Base-by-base conservation (phyloP, 1,140 invertebrate genomes). In the Pinna nobilis region DNA sequence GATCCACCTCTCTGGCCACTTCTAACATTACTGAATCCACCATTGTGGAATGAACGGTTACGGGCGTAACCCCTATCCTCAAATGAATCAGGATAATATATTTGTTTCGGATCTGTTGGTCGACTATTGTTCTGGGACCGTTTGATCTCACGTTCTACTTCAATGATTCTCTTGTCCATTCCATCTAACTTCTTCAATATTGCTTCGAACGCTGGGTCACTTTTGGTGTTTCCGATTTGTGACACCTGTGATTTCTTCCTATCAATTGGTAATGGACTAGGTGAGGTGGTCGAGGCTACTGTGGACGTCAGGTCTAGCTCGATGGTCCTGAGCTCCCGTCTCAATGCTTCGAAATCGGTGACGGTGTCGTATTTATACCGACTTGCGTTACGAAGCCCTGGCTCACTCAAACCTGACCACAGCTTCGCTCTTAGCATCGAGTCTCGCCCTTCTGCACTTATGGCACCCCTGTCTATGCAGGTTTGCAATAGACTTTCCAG, bases 321-420 rank as follows among this genome's bases (percentile, higher is more conserved):
- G 9, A 63, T 63, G 9, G 60, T 13, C 44, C 37, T 41, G 11
- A 41, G 33, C 23, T 63, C 60, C 23, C 30, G 39, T 28, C 39
- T 20, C 18, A 63, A 44, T 35, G 33, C 30, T 37, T 63, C 35
- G 44, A 63, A 63, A 63, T 44, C 39, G 11, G 20, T 25, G 6
- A 63, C 33, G 6, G 57, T 60, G 33, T 60, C 57, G 20, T 35
- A 60, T 39, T 60, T 60, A 60, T 60, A 60, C 15, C 57, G 30
- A 20, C 57, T 37, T n/a, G 57, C 30, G 20, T 60, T 60, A 30
- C 32, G 25, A 3, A 63, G 23, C 9, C n/a, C 28, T 3, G 35
- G n/a, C 28, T 65, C 44, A 23, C 44, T 20, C n/a, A 63, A 11
- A 25, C 60, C 60, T 4, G 60, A 63, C 60, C 60, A 63, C 28